Evolutionary conservation across 1,140 invertebrate genomes (phyloP), one percentile per base, ranked within the genome.

Genomic region (Achroia grisella): DNA sequence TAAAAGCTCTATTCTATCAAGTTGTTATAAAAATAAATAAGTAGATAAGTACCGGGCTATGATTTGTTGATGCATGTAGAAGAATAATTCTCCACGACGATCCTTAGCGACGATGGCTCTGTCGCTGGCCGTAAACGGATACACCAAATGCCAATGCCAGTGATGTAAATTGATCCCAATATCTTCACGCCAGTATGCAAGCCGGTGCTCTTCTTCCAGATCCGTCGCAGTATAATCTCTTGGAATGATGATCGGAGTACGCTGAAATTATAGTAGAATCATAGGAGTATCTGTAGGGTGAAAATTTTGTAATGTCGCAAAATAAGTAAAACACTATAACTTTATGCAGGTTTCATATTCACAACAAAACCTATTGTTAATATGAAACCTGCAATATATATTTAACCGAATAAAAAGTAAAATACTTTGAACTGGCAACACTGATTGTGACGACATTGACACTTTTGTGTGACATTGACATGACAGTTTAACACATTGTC

Each of bases 121-220:
- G 27, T 86, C 75, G 32, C 62, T 65, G 10, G 77, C 71, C 1
- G 66, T 64, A 44, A 86, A 87, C 0, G 91, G 91, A 57, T 92
- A 92, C 0, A 92, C 89, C 41, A 92, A 68, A 77, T 93, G 92
- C 91, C 91, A 93, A 62, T 93, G 91, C 90, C 91, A 92, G 55
- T 93, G 92, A 62, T 93, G 91, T 27, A 91, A 86, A 58, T 92
- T 92, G 10, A 91, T 76, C 8, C 91, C 91, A 35, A 88, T 70
- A 59, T 89, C 89, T 64, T 91, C 90, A 4, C 91, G 88, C 79
- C 89, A 92, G 56, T 92, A 92, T 0, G 90, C 87, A 36, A 92
- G 31, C 8, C 90, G 88, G 59, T 92, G 90, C 48, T 92, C 91
- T 15, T 86, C 74, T 49, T 91, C 89, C 29, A 90, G 75, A 60